These are phyloP conservation scores for Daphoenositta chrysoptera DNA, from an alignment of 2,113 vertebrate species.

Conservation along the genomic window DNA sequence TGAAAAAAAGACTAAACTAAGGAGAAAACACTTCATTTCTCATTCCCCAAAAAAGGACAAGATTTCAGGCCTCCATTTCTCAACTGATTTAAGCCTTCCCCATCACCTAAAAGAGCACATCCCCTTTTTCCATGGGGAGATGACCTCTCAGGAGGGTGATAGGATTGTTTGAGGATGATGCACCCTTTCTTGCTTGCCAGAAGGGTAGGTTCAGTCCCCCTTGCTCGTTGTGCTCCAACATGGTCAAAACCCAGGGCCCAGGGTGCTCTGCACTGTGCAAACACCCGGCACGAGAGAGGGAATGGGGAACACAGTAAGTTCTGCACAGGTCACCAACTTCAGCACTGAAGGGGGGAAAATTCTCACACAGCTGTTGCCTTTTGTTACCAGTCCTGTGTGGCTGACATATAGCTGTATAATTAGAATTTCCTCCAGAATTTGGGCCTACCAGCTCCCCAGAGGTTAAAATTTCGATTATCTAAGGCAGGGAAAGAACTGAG, in stretches of 20 bases:
- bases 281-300: fast-evolving
- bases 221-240: neutral
- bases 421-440: neutral
- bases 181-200: neutral
- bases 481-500: neutral
- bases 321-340: neutral
- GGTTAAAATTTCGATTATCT: neutral
- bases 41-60: neutral
- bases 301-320: neutral
- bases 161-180: neutral
- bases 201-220: neutral
- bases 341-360: neutral
- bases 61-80: neutral
- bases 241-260: neutral
- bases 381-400: neutral
- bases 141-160: neutral
- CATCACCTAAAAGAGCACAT: neutral
- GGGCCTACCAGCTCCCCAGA: neutral
- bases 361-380: neutral
- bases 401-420: neutral
- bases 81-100: neutral
- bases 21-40: neutral
- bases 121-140: neutral
- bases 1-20: neutral
- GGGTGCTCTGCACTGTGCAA: neutral